Base-by-base conservation (phyloP, 2,113 vertebrate genomes). In the Chlorodrepanis virens region DNA sequence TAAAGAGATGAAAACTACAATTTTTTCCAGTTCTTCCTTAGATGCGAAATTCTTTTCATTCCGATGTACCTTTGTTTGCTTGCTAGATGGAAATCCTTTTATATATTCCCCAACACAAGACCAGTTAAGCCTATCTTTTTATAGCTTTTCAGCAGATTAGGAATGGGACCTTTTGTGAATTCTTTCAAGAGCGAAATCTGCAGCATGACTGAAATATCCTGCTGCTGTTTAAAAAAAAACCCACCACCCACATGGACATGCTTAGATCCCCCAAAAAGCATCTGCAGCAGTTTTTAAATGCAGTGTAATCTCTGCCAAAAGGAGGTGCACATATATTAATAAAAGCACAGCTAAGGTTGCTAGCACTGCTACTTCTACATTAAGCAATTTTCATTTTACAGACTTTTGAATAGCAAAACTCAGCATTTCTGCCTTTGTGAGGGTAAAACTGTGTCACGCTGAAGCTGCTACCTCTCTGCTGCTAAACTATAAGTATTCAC, bases 271-370 rank as follows among this genome's bases (percentile, higher is more conserved):
- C 29, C 39, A 24, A 93, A 96, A 91, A 95, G 49, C 87, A 69
- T 87, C 87, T 95, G 85, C 95, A 95, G 93, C 95, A 96, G 33
- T 94, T 97, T 98, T 97, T 79, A 95, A 97, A 95, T 69, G 78
- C 63, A 87, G 20, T 85, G 57, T 89, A 52, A 74, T 86, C 31
- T 79, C 68, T 5, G 3, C 80, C 49, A 95, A 94, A 93, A 92
- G 83, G 89, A 96, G 79, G 59, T 92, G 86, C 57, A 90, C 82
- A 63, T 89, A 67, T 91, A 91, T 95, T 96, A 93, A 96, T 95
- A 75, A 90, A 93, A 97, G 79, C 47, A 71, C 24, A 93, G 83
- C 49, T 65, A 85, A 96, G 47, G 37, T 42, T 93, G 92, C 91
- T 94, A 86, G 78, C 63, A 75, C 82, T 63, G 8, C 63, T 90